Conservation (phyloP, 1,140 invertebrate genomes). For the Euborellia annulipes region DNA sequence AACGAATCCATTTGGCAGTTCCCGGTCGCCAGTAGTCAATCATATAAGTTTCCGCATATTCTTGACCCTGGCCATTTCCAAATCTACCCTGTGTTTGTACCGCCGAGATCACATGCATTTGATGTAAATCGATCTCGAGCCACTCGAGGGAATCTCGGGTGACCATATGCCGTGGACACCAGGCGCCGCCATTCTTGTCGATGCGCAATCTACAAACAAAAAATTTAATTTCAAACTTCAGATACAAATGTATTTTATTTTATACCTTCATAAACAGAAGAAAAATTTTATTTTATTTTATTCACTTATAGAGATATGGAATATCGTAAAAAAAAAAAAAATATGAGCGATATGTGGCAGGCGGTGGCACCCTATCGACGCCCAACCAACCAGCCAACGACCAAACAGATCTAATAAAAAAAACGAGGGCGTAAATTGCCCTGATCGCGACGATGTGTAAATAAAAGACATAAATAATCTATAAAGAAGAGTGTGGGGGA, state of each 20-base stretch:
- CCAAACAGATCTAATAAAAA: background rate
- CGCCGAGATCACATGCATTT: slow-evolving; percentile 61
- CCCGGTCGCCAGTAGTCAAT: slow-evolving; percentile 80
- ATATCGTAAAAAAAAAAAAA: no score
- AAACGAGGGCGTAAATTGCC: background rate
- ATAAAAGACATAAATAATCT: no score
- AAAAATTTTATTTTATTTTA: no score
- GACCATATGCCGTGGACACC: slow-evolving; percentile 82
- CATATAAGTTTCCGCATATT: slow-evolving; percentile 80
- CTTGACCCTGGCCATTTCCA: slow-evolving; percentile 82
- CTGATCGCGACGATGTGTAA: background rate
- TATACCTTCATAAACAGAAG: no score
- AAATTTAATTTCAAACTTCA: no score
- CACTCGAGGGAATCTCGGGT: slow-evolving; percentile 73
- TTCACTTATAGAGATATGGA: no score
- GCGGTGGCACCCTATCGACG: no score
- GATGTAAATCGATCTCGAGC: slow-evolving; percentile 70
- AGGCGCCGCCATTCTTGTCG: slow-evolving; percentile 84
- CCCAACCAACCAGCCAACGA: background rate
- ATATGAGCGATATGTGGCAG: no score
- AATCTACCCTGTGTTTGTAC: slow-evolving; percentile 82
- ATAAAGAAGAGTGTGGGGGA: no score
- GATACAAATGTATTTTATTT: no score
- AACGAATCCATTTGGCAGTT: slow-evolving; percentile 58
- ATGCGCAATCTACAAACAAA: slow-evolving; percentile 53